A percentile compares a stretch with the other conserved stretches of the same genome.
Evolutionary conservation across 2,888 invertebrate genomes (phyloP).

Genomic region (Amblyjoppa proteus): DNA sequence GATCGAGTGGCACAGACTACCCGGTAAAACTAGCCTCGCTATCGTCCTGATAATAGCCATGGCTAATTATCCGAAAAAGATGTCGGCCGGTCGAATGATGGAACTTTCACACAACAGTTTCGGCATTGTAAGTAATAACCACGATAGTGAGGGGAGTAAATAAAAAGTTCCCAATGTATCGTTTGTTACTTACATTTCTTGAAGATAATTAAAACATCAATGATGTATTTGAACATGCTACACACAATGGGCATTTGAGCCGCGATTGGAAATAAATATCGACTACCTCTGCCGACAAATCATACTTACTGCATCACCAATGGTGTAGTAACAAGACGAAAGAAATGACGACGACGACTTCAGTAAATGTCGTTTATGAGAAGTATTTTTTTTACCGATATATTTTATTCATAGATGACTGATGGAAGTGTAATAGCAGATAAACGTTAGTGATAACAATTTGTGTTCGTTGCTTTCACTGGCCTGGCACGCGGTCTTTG

Average conservation of each 20-base stretch:
- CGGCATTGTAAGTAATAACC: constrained; percentile 60
- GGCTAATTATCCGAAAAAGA: constrained; percentile 52
- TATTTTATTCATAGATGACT: too few species aligned
- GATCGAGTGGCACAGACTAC: constrained; percentile 69
- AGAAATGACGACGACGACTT: background rate
- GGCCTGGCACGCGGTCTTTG: background rate
- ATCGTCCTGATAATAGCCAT: constrained; percentile 64
- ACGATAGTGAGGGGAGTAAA: background rate
- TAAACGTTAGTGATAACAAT: too few species aligned
- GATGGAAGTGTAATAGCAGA: too few species aligned
- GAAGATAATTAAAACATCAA: constrained; percentile 72
- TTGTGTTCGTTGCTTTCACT: too few species aligned
- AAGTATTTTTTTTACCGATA: background rate
- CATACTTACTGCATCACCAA: background rate
- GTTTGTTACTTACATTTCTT: background rate
- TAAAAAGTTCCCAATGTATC: background rate
- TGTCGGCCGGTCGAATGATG: constrained; percentile 70
- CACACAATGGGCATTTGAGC: constrained; percentile 56
- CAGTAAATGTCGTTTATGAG: background rate
- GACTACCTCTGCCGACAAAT: too few species aligned
- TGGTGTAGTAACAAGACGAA: background rate
- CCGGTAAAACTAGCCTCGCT: constrained; percentile 49
- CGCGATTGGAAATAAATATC: background rate
- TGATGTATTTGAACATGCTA: constrained; percentile 73
- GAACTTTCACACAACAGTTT: constrained; percentile 65